Evolutionary conservation across 2,888 invertebrate genomes (phyloP), one percentile per base, ranked within the genome.

Genomic region (Pristionchus mayeri): DNA sequence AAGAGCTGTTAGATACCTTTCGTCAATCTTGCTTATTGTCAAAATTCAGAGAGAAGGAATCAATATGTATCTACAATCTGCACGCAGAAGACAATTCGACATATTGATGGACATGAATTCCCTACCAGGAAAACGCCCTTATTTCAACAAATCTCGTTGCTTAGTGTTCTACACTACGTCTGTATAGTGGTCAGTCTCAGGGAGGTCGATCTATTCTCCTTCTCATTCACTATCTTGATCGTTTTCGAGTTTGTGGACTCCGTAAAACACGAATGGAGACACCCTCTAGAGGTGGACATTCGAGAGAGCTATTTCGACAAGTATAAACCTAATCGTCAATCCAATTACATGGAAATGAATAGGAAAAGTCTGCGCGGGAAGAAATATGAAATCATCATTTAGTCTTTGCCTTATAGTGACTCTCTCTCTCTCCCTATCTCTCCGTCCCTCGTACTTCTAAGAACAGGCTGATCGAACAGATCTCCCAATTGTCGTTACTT

Each of bases 201-300:
- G 2, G 3, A 57, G 27, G 27, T 63, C 60, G 60, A 63, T 27
- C 60, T 34, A 27, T 57, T 24, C 34, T 34, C 60, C 24, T 27
- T 57, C 34, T 63, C 60, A 27, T 63, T 34, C 57, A 27, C 60
- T 63, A 63, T 63, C 60, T 63, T 63, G 60, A 63, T 63, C 60
- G 60, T 63, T 63, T 63, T 63, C 60, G 60, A 63, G 60, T 63
- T 63, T 63, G 16, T 63, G 60, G 34, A 63, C 60, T 27, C 34
- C 60, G 34, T 63, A 63, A 30, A 27, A 63, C 54, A 57, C 54
- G 54, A 24, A 27, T 63, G 30, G 60, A 63, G 60, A 63, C 34
- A 63, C 34, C 27, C 18, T 30, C 30, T 16, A 63, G 18, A 6
- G 16, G 24, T 57, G 24, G 24, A 27, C 30, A 63, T 34, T 63